A percentile compares a stretch with the other conserved stretches of the same genome.
phyloP scores from a whole-genome alignment of 1,140 invertebrate genomes.

The Oryzaephilus surinamensis region DNA sequence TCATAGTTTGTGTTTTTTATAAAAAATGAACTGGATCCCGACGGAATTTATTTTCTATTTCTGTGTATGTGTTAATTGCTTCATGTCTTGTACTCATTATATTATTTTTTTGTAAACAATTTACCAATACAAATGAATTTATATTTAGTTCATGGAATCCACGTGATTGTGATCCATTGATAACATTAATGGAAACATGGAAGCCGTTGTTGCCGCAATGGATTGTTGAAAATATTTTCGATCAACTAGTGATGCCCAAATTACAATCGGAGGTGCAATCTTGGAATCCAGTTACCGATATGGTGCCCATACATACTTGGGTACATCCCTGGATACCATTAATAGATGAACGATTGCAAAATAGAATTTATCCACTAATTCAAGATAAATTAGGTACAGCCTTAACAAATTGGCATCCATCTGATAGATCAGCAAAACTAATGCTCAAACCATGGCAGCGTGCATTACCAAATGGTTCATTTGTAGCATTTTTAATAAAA shows the following conservation, averaged over 20 bases:
- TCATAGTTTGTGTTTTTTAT: constrained; percentile 3
- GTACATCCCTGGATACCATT: constrained; percentile 88
- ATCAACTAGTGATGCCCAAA: constrained; percentile 70
- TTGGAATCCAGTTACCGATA: constrained; percentile 93
- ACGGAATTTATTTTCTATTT: neutral
- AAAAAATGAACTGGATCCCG: neutral
- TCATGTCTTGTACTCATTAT: neutral
- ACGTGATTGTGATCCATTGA: constrained; percentile 60
- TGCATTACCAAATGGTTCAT: constrained; percentile 70
- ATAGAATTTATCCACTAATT: constrained; percentile 81
- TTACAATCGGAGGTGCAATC: constrained; percentile 69
- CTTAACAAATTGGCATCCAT: constrained; percentile 83
- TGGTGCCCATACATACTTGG: constrained; percentile 91
- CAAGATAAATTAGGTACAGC: constrained; percentile 83
- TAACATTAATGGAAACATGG: constrained; percentile 76
- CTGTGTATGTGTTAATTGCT: neutral
- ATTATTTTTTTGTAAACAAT: no score
- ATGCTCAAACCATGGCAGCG: constrained; percentile 87
- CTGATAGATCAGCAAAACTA: constrained; percentile 81
- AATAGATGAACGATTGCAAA: constrained; percentile 57
- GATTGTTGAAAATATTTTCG: constrained; percentile 72
- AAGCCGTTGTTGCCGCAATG: constrained; percentile 65
- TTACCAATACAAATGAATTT: constrained; percentile 13
- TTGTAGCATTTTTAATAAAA: constrained; percentile 76
- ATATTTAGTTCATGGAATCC: constrained; percentile 54